Evolutionary conservation across 2,113 vertebrate species (phyloP).

Genomic region (Acrocephalus kingi): DNA sequence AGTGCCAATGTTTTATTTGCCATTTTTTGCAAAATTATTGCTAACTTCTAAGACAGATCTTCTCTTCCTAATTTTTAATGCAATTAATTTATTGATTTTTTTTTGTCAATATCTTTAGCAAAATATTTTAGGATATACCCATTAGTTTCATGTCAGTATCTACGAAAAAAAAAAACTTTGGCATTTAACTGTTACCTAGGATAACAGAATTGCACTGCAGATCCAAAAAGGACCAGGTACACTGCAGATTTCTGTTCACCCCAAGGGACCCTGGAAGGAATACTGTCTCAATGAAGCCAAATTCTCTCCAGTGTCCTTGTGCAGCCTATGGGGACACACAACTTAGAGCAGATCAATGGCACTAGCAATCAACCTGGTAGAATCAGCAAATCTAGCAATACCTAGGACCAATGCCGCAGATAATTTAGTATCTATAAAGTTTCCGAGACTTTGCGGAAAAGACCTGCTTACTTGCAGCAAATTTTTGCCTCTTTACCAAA

Average conservation of each 20-base stretch:
- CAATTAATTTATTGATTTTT: background rate
- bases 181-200: background rate
- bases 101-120: background rate
- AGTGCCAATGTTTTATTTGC: background rate
- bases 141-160: background rate
- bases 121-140: background rate
- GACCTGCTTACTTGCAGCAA: rapidly evolving
- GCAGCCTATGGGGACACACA: background rate
- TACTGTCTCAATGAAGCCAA: background rate
- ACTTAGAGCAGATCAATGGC: background rate
- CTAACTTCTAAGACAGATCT: background rate
- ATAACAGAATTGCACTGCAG: background rate
- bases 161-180: background rate
- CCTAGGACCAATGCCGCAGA: background rate
- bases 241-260: background rate
- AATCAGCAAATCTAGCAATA: background rate
- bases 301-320: background rate
- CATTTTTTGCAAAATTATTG: background rate
- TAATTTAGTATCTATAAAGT: background rate
- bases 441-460: background rate
- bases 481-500: background rate
- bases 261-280: background rate
- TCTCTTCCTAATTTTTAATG: background rate
- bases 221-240: background rate
- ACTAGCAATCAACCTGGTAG: background rate